phyloP scores from a whole-genome alignment of 2,797 vertebrate genomes.

The Pitangus sulphuratus region DNA sequence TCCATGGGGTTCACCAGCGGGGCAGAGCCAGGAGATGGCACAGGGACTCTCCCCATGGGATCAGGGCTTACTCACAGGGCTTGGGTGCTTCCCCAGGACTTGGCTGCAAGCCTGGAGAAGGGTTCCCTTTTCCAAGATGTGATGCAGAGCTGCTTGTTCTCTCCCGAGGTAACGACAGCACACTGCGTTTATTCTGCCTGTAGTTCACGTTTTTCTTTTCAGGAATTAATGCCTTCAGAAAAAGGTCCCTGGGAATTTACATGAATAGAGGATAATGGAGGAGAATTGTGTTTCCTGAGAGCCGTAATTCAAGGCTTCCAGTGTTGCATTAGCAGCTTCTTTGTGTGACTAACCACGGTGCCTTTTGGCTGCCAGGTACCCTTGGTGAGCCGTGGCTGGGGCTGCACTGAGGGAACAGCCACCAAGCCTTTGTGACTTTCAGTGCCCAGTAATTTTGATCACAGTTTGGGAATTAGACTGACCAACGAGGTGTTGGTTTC shows the following conservation, averaged over 20 bases:
- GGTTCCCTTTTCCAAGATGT: neutral
- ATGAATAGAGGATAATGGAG: neutral
- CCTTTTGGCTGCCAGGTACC: neutral
- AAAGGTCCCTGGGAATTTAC: neutral
- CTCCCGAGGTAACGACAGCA: rapidly evolving
- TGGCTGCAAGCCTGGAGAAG: neutral
- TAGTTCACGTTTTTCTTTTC: neutral
- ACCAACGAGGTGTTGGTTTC: neutral
- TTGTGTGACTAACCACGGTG: neutral
- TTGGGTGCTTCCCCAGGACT: neutral
- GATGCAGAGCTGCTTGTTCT: neutral
- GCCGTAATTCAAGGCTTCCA: neutral
- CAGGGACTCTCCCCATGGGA: neutral
- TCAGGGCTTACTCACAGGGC: neutral
- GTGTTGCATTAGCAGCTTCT: neutral
- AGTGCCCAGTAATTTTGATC: neutral
- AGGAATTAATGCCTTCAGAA: neutral
- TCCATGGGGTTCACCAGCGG: rapidly evolving
- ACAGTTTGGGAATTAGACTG: neutral
- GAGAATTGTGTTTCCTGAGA: neutral
- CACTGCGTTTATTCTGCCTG: rapidly evolving
- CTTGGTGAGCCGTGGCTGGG: neutral
- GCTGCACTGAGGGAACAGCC: neutral
- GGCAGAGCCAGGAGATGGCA: neutral
- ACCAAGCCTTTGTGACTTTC: neutral